Conservation (phyloP, 1,140 invertebrate species). For the Tetragnatha versicolor region DNA sequence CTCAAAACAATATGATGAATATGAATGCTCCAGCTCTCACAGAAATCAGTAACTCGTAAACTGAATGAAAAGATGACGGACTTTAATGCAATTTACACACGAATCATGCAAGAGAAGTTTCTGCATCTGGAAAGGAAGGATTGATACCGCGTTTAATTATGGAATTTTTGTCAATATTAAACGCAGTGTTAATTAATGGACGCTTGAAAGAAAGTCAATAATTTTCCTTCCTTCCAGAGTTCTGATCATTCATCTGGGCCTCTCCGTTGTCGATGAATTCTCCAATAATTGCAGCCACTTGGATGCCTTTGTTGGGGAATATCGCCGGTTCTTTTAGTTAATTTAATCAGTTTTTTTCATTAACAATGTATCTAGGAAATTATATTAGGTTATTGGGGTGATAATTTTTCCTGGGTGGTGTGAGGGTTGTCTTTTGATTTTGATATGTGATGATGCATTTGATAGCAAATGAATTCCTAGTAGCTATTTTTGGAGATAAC, state of each 20-base stretch:
- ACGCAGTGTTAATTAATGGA: slow-evolving; percentile 26
- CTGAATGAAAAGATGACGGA: too few relatives aligned
- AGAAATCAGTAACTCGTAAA: too few relatives aligned
- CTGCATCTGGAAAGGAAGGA: neutral
- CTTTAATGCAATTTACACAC: too few relatives aligned
- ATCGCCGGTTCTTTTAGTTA: too few relatives aligned
- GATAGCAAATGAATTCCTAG: too few relatives aligned
- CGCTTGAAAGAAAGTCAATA: slow-evolving; percentile 31
- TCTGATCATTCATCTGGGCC: slow-evolving; percentile 1
- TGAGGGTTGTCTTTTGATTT: neutral
- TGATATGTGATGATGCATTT: too few relatives aligned
- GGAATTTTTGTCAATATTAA: slow-evolving; percentile 44
- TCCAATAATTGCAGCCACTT: slow-evolving; percentile 39
- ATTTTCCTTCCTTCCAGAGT: slow-evolving; percentile 13
- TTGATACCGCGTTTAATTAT: slow-evolving; percentile 30
- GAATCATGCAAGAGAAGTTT: neutral
- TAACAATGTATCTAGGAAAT: too few relatives aligned
- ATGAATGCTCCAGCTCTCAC: too few relatives aligned
- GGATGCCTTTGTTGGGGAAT: slow-evolving; percentile 5
- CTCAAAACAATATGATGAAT: too few relatives aligned
- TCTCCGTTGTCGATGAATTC: slow-evolving; percentile 21
- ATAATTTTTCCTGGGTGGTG: neutral
- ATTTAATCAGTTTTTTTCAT: too few relatives aligned
- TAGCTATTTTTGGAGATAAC: too few relatives aligned
- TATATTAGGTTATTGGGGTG: neutral